These are phyloP conservation scores for Neodiprion pinetum DNA, from an alignment of 1,140 invertebrate genomes.

Conservation along the genomic window DNA sequence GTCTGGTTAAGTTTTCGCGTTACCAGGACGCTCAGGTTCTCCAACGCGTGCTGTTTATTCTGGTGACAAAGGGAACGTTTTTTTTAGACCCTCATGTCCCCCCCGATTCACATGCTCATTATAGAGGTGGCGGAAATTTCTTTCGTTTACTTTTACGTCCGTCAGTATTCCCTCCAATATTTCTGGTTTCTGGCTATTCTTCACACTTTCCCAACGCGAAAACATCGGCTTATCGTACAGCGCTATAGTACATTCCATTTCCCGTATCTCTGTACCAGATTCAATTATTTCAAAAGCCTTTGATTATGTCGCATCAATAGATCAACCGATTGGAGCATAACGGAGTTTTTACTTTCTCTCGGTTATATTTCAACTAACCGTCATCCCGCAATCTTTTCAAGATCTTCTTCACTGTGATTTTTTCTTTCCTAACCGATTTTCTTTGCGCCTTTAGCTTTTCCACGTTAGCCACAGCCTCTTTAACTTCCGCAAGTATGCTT, in stretches of 20 bases:
- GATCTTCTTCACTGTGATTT: conserved; percentile 32
- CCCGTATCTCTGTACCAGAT: conserved; percentile 40
- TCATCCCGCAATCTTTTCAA: conserved; percentile 44
- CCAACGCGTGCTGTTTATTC: conserved; percentile 47
- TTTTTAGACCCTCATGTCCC: background rate
- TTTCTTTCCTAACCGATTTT: conserved; percentile 45
- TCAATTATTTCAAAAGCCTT: conserved; percentile 13
- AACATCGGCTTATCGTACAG: conserved; percentile 46
- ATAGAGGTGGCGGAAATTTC: background rate
- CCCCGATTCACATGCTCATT: background rate
- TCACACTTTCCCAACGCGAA: conserved; percentile 41
- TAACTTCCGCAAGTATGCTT: conserved; percentile 42
- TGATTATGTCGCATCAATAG: too few relatives aligned
- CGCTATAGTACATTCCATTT: conserved; percentile 47
- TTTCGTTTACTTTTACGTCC: conserved; percentile 40
- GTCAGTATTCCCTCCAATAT: conserved; percentile 40
- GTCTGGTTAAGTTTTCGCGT: conserved; percentile 29
- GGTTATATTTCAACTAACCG: conserved; percentile 32
- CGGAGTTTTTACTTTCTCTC: too few relatives aligned
- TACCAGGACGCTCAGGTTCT: conserved; percentile 36
- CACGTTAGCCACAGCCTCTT: conserved; percentile 36
- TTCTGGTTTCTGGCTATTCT: conserved; percentile 36
- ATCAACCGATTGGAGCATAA: too few relatives aligned
- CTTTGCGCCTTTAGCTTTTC: conserved; percentile 44
- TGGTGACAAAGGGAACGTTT: conserved; percentile 24